phyloP scores from a whole-genome alignment of 2,797 vertebrate species.

The Myotis myotis region DNA sequence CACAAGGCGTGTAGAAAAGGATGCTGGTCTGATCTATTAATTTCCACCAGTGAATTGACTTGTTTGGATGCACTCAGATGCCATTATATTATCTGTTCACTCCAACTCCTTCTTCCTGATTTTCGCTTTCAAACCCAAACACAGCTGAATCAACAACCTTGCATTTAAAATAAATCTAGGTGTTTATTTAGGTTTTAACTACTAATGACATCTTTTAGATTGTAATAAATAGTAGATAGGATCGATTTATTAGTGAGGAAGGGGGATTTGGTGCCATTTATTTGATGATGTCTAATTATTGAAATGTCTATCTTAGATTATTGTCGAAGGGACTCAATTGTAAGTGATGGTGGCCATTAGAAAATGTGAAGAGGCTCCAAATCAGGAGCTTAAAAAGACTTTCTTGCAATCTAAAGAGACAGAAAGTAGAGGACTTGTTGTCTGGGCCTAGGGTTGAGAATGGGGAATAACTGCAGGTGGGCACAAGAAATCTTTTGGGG shows the following conservation, averaged over 20 bases:
- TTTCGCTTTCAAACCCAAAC: not conserved
- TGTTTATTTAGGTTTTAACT: not conserved
- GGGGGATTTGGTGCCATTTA: not conserved
- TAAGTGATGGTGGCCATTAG: not conserved
- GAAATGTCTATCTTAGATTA: not conserved
- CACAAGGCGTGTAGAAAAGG: not conserved
- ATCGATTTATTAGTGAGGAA: not conserved
- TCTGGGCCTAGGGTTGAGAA: not conserved
- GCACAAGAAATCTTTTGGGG: not conserved
- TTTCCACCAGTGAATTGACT: not conserved
- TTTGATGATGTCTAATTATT: not conserved
- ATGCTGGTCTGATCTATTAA: slow-evolving; percentile 27
- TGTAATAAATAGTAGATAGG: not conserved
- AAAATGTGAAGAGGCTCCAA: not conserved
- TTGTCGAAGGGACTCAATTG: not conserved
- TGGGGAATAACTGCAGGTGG: not conserved
- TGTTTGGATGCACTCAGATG: not conserved
- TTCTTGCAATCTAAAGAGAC: not conserved
- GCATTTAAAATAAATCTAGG: slow-evolving; percentile 11
- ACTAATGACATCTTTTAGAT: not conserved
- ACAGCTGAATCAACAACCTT: not conserved
- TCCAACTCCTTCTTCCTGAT: not conserved
- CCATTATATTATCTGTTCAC: not conserved
- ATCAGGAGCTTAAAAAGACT: not conserved
- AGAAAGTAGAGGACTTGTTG: not conserved